Percentiles rank a stretch among this genome's conserved stretches.
Evolutionary conservation across 1,140 invertebrate genomes (phyloP).

Genomic region (Achroia grisella): DNA sequence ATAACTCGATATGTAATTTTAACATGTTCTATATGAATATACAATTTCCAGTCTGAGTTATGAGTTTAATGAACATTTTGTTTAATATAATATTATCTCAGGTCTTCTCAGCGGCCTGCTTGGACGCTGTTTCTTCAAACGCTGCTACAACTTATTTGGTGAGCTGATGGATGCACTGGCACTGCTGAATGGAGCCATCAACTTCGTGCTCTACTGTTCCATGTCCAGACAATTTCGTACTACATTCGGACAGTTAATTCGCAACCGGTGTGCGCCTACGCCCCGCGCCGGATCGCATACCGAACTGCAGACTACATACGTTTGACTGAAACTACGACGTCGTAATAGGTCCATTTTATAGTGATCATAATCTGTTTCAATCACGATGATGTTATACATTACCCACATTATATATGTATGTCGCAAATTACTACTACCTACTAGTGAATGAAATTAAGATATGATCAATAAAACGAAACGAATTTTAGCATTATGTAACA

Average conservation of each 20-base stretch:
- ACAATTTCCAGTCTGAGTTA: too few species aligned
- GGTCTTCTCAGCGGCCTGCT: conserved; percentile 82
- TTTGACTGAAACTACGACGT: conserved; percentile 20
- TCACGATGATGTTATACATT: too few species aligned
- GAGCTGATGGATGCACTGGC: conserved; percentile 95
- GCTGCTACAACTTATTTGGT: conserved; percentile 86
- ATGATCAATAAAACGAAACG: too few species aligned
- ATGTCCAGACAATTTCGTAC: conserved; percentile 95
- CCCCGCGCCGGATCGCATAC: conserved; percentile 46
- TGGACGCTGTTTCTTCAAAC: conserved; percentile 82
- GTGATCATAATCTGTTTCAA: too few species aligned
- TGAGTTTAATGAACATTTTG: too few species aligned
- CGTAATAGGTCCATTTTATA: background rate
- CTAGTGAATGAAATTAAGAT: too few species aligned
- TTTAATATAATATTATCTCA: background rate
- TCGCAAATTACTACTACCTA: too few species aligned
- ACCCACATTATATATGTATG: too few species aligned
- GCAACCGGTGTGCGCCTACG: conserved; percentile 32
- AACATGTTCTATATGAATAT: too few species aligned
- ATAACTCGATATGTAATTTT: too few species aligned
- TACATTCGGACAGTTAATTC: conserved; percentile 81
- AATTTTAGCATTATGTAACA: too few species aligned
- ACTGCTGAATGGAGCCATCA: conserved; percentile 92
- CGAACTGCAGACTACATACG: conserved; percentile 61
- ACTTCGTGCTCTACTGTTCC: conserved; percentile 95